Evolutionary conservation across 2,888 invertebrate species (phyloP).

Genomic region (Allolobophora icterica): DNA sequence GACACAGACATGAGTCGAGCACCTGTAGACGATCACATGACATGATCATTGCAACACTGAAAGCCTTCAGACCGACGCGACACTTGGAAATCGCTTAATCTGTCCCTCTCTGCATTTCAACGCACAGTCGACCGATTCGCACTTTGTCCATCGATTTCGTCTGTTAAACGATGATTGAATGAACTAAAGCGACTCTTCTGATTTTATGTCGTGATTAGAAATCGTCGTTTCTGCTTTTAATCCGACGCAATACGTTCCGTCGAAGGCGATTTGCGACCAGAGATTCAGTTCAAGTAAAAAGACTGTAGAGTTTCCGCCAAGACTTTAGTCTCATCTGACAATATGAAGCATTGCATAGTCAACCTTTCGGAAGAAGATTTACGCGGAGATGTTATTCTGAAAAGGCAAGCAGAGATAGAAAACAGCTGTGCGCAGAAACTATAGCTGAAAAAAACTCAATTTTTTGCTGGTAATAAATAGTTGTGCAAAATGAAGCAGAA

Average conservation of each 20-base stretch:
- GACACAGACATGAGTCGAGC: constrained; percentile 33
- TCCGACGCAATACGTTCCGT: no score
- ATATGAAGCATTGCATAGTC: neutral
- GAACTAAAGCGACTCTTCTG: no score
- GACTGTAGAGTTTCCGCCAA: neutral
- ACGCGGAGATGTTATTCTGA: neutral
- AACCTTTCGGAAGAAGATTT: neutral
- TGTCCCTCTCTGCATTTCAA: neutral
- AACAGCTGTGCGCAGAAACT: neutral
- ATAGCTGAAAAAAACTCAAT: no score
- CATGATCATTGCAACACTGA: neutral
- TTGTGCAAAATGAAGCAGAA: neutral
- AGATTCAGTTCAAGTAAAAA: neutral
- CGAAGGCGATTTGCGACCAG: no score
- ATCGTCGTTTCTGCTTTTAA: no score
- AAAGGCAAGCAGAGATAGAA: neutral
- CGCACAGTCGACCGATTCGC: neutral
- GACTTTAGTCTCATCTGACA: neutral
- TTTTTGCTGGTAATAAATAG: neutral
- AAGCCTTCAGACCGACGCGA: neutral
- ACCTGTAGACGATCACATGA: neutral
- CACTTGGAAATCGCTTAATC: neutral
- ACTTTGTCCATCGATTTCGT: no score
- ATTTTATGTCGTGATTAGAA: no score
- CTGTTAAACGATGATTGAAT: no score